Evolutionary conservation across 1,140 invertebrate genomes (phyloP).

Genomic region (Tetragonula clypearis): DNA sequence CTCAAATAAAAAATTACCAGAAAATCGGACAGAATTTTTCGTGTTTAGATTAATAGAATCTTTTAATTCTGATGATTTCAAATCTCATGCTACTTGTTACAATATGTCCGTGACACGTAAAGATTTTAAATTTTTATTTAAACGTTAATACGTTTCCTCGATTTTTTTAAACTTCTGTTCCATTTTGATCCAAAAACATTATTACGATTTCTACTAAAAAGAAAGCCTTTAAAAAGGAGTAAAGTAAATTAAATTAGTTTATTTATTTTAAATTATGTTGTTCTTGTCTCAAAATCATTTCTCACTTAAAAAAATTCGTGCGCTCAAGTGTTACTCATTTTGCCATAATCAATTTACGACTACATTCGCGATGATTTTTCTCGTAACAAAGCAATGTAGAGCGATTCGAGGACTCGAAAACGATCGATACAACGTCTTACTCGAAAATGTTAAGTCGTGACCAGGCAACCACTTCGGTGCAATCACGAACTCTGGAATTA

Average conservation of each 20-base stretch:
- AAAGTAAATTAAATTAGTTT: too few species aligned
- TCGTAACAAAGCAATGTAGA: not conserved
- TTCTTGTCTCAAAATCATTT: not conserved
- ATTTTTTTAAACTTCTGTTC: not conserved
- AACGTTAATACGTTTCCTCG: too few species aligned
- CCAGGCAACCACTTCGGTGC: not conserved
- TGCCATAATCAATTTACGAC: not conserved
- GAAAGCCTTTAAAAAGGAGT: too few species aligned
- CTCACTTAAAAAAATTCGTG: not conserved
- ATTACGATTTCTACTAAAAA: not conserved
- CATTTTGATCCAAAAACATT: not conserved
- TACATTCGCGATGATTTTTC: not conserved
- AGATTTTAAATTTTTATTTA: too few species aligned
- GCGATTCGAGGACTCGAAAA: not conserved
- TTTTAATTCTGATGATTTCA: too few species aligned
- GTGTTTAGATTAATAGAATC: too few species aligned
- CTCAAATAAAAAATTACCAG: not conserved
- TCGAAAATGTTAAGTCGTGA: conserved; percentile 21
- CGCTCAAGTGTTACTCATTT: not conserved
- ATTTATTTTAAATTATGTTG: too few species aligned
- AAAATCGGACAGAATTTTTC: too few species aligned
- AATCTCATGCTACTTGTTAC: too few species aligned
- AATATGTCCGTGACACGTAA: too few species aligned
- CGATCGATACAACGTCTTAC: not conserved
- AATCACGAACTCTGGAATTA: conserved; percentile 15